Percentiles rank a stretch among this genome's conserved stretches.
Evolutionary conservation across 2,797 vertebrate genomes (phyloP).

Genomic region (Nannoperca obscura): DNA sequence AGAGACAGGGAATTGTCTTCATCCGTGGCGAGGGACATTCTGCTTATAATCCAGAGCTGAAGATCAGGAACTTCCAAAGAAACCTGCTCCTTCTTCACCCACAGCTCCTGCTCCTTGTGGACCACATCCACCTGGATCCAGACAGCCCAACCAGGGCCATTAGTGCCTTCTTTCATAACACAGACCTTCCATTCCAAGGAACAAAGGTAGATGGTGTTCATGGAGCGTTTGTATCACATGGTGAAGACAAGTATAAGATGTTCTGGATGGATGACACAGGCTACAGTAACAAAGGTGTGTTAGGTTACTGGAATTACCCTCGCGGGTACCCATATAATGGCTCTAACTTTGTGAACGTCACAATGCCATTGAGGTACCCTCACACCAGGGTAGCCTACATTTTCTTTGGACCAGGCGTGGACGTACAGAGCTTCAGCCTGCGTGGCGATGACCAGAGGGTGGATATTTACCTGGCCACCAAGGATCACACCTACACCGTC

Average conservation of each 20-base stretch:
- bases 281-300: slow-evolving; percentile 88
- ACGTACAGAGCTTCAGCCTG: slow-evolving; percentile 92
- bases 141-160: slow-evolving; percentile 88
- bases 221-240: slow-evolving; percentile 90
- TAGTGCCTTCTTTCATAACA: slow-evolving; percentile 96
- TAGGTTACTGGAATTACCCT: slow-evolving; percentile 91
- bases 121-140: slow-evolving; percentile 91
- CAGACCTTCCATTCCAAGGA: slow-evolving; percentile 91
- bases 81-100: slow-evolving; percentile 95
- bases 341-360: slow-evolving; percentile 96
- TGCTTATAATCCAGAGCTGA: slow-evolving; percentile 91
- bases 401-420: slow-evolving; percentile 92
- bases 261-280: slow-evolving; percentile 98
- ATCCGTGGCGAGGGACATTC: slow-evolving; percentile 92
- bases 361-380: slow-evolving; percentile 89
- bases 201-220: slow-evolving; percentile 88
- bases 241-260: slow-evolving; percentile 92
- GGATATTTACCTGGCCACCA: slow-evolving; percentile 90
- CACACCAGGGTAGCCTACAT: slow-evolving; percentile 92
- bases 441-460: slow-evolving; percentile 90
- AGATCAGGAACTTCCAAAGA: slow-evolving; percentile 91
- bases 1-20: slow-evolving; percentile 91
- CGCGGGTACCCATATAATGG: slow-evolving; percentile 94
- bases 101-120: slow-evolving; percentile 94
- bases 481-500: slow-evolving; percentile 89